Conservation (phyloP, 2,888 invertebrate species). For the Ectemnius continuus region DNA sequence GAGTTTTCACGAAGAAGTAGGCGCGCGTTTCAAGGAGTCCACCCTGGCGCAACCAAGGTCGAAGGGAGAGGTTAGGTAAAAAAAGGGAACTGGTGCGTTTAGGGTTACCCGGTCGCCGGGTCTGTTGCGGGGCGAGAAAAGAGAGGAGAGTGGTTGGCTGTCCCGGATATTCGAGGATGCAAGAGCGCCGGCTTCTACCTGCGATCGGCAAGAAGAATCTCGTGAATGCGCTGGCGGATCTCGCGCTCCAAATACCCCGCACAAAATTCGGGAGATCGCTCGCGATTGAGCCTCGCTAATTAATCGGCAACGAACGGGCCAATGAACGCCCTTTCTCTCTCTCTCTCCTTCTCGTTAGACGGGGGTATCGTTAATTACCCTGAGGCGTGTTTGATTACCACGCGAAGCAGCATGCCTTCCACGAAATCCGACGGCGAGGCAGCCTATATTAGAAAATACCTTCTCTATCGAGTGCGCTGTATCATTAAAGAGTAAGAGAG, state of each 20-base stretch:
- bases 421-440: neutral
- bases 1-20: too few species aligned
- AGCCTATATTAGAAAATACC: constrained; percentile 1
- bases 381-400: neutral
- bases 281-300: neutral
- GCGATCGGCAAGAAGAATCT: too few species aligned
- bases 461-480: too few species aligned
- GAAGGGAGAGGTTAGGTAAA: constrained; percentile 11
- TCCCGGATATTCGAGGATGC: constrained; percentile 3
- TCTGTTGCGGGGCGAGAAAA: too few species aligned
- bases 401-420: neutral
- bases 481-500: too few species aligned
- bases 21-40: too few species aligned
- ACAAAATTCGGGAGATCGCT: neutral
- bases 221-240: too few species aligned
- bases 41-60: neutral
- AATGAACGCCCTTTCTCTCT: neutral
- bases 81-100: constrained; percentile 35
- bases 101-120: constrained; percentile 9
- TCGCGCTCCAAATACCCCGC: neutral
- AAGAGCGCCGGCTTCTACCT: too few species aligned
- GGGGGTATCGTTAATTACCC: neutral
- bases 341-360: neutral
- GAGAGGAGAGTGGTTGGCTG: too few species aligned
- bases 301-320: neutral